Evolutionary conservation across 2,888 invertebrate species (phyloP), one percentile per base, ranked within the genome.

Genomic region (Lycophotia porphyrea): DNA sequence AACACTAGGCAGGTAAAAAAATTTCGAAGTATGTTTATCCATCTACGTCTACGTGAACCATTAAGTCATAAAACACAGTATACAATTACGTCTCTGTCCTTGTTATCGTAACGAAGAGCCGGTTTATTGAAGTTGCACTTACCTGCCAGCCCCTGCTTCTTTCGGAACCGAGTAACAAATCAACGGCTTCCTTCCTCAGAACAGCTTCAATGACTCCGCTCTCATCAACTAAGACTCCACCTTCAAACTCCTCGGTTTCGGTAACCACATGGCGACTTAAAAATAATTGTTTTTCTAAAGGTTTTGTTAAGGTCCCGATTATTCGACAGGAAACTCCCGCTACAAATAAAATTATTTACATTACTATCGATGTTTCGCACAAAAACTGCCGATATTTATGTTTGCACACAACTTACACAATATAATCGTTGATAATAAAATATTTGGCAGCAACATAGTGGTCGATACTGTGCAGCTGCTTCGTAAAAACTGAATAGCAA

Each of bases 131-230:
- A 64, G 58, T 72, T 79, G 5, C 15, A 80, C 77, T 78, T 68
- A 88, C 89, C 70, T 85, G 73, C 70, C 79, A 75, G 68, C 81
- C 77, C 44, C 91, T 67, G 82, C 90, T 92, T 76, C 91, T 93
- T 63, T 79, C 66, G 49, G 82, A 77, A 9, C 36, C 64, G 9
- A 85, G 61, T 44, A 88, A 66, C 34, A 72, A 61, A 67, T 96
- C 93, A 64, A 97, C 93, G 24, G 95, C 93, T 0, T 93, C 89
- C 39, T 95, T 93, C 39, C 93, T 94, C 2, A 97, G 90, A 31
- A 98, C 95, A 76, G 95, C 94, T 76, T 95, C 92, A 79, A 98
- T 97, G 85, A 96, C 96, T 42, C 97, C 98, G 84, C 96, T 92
- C 64, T 96, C 93, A 69, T 96, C 93, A 21, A 97, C 97, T 74